Percentiles rank a stretch among this genome's conserved stretches.
phyloP scores from a whole-genome alignment of 2,888 invertebrate species.

The Onthophagus sagittarius region DNA sequence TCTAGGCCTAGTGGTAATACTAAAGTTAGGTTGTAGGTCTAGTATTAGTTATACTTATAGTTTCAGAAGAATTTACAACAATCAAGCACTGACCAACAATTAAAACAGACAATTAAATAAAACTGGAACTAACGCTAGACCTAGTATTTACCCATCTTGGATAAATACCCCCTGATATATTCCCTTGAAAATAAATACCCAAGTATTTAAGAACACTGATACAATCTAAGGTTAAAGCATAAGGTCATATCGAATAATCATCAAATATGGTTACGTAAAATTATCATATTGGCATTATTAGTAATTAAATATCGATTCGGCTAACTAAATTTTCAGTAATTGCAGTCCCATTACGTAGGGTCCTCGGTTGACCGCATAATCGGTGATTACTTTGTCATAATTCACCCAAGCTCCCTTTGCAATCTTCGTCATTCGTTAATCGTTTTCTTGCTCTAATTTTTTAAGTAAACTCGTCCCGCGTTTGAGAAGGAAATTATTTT shows the following conservation, averaged over 20 bases:
- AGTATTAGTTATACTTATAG: too few relatives aligned
- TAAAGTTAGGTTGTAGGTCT: too few relatives aligned
- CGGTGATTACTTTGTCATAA: neutral
- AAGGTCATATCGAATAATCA: neutral
- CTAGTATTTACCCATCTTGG: too few relatives aligned
- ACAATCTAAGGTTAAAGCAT: neutral
- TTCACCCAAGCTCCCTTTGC: neutral
- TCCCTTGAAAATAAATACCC: too few relatives aligned
- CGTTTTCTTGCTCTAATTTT: neutral
- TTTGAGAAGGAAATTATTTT: neutral
- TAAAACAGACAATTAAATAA: too few relatives aligned
- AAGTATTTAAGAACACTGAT: too few relatives aligned
- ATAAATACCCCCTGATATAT: too few relatives aligned
- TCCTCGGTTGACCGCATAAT: neutral
- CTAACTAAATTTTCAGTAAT: neutral
- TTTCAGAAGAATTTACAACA: too few relatives aligned
- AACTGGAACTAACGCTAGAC: too few relatives aligned
- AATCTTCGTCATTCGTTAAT: neutral
- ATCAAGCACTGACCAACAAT: too few relatives aligned
- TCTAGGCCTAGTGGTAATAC: too few relatives aligned
- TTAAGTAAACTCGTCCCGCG: neutral
- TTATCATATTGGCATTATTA: neutral
- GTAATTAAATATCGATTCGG: neutral
- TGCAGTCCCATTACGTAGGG: neutral
- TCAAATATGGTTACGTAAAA: neutral